A percentile compares a stretch with the other conserved stretches of the same genome.
Evolutionary conservation across 2,797 vertebrate genomes (phyloP).

Genomic region (Chloroceryle amazona): DNA sequence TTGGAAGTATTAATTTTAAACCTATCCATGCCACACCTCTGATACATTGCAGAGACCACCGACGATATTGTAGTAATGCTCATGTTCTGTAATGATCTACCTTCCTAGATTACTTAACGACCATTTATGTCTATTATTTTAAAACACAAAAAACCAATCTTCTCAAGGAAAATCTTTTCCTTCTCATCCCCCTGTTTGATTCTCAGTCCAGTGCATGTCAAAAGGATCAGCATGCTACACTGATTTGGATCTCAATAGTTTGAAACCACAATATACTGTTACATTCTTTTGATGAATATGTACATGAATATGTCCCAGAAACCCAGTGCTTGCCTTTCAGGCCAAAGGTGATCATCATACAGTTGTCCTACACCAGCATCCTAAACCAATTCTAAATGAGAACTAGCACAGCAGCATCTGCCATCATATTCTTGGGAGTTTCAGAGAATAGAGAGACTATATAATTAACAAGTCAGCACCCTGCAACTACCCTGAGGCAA

Average conservation of each 20-base stretch:
- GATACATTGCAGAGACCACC: neutral
- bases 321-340: neutral
- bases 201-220: neutral
- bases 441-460: conserved; percentile 4
- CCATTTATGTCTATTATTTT: neutral
- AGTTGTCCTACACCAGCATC: neutral
- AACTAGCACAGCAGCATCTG: neutral
- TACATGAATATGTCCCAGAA: neutral
- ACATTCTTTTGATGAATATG: neutral
- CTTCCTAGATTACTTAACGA: neutral
- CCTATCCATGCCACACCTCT: neutral
- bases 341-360: neutral
- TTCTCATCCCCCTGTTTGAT: neutral
- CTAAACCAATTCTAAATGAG: neutral
- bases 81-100: neutral
- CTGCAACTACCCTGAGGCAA: conserved; percentile 20
- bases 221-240: accelerated
- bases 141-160: neutral
- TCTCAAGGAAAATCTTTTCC: neutral
- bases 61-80: accelerated
- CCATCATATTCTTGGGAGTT: neutral
- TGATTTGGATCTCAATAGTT: neutral
- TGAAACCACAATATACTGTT: neutral
- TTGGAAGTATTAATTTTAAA: neutral
- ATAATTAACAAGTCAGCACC: conserved; percentile 14